phyloP scores from a whole-genome alignment of 2,113 vertebrate species.

The Bagarius yarrelli region DNA sequence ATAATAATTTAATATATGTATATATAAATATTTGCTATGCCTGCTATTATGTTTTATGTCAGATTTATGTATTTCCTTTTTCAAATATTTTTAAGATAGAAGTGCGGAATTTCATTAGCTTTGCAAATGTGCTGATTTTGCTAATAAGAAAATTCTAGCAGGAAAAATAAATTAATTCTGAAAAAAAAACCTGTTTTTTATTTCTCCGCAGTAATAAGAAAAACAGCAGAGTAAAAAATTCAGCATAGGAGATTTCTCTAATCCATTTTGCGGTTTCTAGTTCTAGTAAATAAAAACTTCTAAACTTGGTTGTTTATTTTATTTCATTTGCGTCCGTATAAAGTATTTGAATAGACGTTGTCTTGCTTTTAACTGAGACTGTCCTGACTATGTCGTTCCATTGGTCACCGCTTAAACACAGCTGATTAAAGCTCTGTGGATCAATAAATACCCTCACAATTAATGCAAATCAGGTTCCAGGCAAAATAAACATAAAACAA shows the following conservation, averaged over 20 bases:
- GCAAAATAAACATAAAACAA: conserved; percentile 38
- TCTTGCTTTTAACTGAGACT: conserved; percentile 26
- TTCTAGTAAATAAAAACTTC: background rate
- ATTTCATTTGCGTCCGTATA: background rate
- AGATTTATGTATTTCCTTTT: background rate
- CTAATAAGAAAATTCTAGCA: background rate
- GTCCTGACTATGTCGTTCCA: conserved; percentile 33
- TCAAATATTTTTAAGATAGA: background rate
- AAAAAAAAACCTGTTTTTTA: no score
- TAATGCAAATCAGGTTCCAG: conserved; percentile 48
- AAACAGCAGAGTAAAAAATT: no score
- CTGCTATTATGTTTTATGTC: background rate
- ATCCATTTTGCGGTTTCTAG: background rate
- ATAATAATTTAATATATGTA: background rate
- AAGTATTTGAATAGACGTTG: background rate
- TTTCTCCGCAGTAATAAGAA: no score
- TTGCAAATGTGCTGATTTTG: background rate
- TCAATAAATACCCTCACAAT: conserved; percentile 40
- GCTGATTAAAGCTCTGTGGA: conserved; percentile 38
- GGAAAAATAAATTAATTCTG: background rate
- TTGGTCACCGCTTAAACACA: conserved; percentile 33
- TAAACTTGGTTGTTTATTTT: background rate
- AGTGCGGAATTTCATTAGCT: background rate
- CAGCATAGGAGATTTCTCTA: background rate
- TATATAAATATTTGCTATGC: background rate